Conservation (phyloP, 2,888 invertebrate species). For the Epirrhoe alternata region DNA sequence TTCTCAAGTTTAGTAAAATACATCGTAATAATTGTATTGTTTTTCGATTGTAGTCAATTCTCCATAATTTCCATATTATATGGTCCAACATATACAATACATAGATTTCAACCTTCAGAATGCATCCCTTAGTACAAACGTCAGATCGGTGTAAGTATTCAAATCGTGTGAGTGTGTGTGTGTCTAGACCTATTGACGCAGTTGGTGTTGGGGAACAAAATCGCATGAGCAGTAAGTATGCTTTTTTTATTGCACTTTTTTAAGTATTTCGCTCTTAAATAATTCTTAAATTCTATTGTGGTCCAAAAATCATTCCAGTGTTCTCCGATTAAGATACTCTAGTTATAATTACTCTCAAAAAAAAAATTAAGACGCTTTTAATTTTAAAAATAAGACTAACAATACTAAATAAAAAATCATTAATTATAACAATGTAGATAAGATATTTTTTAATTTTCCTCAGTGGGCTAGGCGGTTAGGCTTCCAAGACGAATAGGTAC, state of each 20-base stretch:
- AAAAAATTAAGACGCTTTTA: background rate
- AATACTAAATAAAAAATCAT: constrained; percentile 33
- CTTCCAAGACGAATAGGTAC: constrained; percentile 57
- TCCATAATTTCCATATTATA: background rate
- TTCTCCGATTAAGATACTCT: background rate
- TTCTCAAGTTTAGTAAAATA: background rate
- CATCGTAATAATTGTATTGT: background rate
- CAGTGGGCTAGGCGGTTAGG: constrained; percentile 40
- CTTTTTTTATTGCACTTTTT: constrained; percentile 47
- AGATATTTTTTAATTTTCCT: constrained; percentile 18
- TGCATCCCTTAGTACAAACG: constrained; percentile 71
- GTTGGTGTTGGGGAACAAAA: constrained; percentile 81
- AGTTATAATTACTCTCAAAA: background rate
- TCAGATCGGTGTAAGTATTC: constrained; percentile 64
- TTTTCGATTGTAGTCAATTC: background rate
- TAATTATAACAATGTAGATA: constrained; percentile 13
- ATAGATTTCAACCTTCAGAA: background rate
- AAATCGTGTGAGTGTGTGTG: constrained; percentile 56
- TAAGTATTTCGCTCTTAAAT: constrained; percentile 37
- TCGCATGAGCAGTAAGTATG: constrained; percentile 67
- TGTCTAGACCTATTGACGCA: constrained; percentile 51
- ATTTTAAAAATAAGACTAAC: constrained; percentile 11
- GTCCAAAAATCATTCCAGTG: constrained; percentile 28
- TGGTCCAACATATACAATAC: background rate
- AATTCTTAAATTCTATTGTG: constrained; percentile 35